These are phyloP conservation scores for Thryonomys swinderianus DNA, from an alignment of 2,113 vertebrate genomes.

Conservation along the genomic window DNA sequence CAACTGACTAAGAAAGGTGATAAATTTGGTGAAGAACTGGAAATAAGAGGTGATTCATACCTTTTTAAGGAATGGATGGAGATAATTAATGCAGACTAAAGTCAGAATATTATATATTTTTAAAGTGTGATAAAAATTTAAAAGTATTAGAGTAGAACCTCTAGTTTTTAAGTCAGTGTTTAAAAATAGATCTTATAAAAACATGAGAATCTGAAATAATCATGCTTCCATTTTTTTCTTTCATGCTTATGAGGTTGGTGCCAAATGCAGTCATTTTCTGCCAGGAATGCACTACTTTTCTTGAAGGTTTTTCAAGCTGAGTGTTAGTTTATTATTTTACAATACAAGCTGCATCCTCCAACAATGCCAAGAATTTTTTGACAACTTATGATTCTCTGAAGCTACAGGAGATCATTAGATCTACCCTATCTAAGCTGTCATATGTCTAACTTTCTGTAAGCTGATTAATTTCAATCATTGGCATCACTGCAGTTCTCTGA, in stretches of 20 bases:
- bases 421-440: background rate
- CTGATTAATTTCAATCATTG: background rate
- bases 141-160: background rate
- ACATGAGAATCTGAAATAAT: conserved; percentile 31
- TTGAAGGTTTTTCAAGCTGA: conserved; percentile 56
- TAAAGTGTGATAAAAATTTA: background rate
- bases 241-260: background rate
- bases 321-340: conserved; percentile 62
- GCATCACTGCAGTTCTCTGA: background rate
- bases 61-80: background rate
- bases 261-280: conserved; percentile 54
- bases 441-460: background rate
- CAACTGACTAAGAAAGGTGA: background rate
- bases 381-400: conserved; percentile 28
- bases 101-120: background rate
- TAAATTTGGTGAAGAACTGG: background rate
- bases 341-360: background rate
- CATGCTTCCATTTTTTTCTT: background rate
- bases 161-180: background rate
- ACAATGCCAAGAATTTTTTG: conserved; percentile 53
- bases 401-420: conserved; percentile 17
- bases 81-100: background rate
- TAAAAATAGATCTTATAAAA: conserved; percentile 43
- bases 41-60: background rate
- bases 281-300: conserved; percentile 46